Percentiles rank a stretch among this genome's conserved stretches.
Conservation (phyloP, 2,113 vertebrate genomes). For the Grus americana region DNA sequence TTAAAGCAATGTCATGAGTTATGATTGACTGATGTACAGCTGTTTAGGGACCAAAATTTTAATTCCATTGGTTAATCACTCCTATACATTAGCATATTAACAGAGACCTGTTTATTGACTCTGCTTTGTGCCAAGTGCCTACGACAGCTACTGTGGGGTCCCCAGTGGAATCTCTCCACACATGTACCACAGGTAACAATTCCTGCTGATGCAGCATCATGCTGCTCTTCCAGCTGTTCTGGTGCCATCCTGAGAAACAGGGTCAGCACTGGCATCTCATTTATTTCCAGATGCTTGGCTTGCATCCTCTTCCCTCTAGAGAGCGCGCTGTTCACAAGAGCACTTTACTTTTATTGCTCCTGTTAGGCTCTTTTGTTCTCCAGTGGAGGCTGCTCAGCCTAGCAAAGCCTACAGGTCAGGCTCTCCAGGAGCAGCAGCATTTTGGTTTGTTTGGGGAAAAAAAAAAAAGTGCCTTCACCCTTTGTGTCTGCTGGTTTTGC, state of each 20-base stretch:
- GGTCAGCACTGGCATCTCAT: slow-evolving; percentile 56
- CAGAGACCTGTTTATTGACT: slow-evolving; percentile 34
- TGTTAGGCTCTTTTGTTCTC: slow-evolving; percentile 29
- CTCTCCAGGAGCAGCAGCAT: background rate
- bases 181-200: slow-evolving; percentile 18
- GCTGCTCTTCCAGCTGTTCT: slow-evolving; percentile 62
- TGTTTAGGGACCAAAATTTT: slow-evolving; percentile 1
- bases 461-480: background rate
- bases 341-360: slow-evolving; percentile 34
- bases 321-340: background rate
- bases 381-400: background rate
- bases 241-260: slow-evolving; percentile 31
- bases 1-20: background rate
- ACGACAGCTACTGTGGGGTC: background rate
- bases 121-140: slow-evolving; percentile 44
- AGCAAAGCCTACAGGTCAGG: background rate
- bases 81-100: slow-evolving; percentile 35
- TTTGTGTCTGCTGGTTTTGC: background rate
- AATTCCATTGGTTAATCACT: slow-evolving; percentile 1
- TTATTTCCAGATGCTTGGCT: slow-evolving; percentile 57
- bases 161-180: background rate
- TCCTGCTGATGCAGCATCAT: slow-evolving; percentile 49
- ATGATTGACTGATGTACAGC: background rate
- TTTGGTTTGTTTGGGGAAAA: background rate
- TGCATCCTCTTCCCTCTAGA: slow-evolving; percentile 44